Conservation (phyloP, 2,888 invertebrate species). For the Drosophila percnosoma region DNA sequence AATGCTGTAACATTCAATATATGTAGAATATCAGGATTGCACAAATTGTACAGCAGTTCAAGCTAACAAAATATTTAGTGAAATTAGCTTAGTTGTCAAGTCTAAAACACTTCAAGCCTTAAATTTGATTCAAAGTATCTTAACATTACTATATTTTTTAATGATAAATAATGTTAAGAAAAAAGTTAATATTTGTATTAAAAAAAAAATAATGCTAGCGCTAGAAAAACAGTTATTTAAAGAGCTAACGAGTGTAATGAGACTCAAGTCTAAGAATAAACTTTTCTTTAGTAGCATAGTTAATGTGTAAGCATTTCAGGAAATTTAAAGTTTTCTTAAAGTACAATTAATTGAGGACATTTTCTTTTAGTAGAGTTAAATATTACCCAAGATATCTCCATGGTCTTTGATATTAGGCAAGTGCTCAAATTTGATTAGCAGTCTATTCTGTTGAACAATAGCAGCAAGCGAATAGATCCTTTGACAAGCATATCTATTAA, state of each 20-base stretch:
- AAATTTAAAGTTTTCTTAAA: accelerated
- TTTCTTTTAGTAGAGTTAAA: neutral
- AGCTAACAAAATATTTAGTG: neutral
- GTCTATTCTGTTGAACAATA: neutral
- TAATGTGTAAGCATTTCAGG: too few relatives aligned
- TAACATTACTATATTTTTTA: accelerated
- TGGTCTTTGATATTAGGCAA: neutral
- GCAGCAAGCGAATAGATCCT: neutral
- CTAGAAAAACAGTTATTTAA: neutral
- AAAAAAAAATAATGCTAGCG: neutral
- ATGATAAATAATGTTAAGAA: neutral
- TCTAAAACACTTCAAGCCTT: neutral
- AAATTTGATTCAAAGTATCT: neutral
- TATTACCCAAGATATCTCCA: neutral
- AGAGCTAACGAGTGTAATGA: neutral
- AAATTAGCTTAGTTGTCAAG: neutral
- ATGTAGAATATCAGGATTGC: neutral
- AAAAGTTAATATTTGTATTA: neutral
- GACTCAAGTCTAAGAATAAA: neutral
- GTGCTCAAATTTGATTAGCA: neutral
- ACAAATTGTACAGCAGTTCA: neutral
- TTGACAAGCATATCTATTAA: constrained; percentile 1
- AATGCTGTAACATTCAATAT: neutral
- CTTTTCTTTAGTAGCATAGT: too few relatives aligned
- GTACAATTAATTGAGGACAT: too few relatives aligned